Evolutionary conservation across 2,113 vertebrate species (phyloP), one percentile per base, ranked within the genome.

Genomic region (Takifugu flavidus): DNA sequence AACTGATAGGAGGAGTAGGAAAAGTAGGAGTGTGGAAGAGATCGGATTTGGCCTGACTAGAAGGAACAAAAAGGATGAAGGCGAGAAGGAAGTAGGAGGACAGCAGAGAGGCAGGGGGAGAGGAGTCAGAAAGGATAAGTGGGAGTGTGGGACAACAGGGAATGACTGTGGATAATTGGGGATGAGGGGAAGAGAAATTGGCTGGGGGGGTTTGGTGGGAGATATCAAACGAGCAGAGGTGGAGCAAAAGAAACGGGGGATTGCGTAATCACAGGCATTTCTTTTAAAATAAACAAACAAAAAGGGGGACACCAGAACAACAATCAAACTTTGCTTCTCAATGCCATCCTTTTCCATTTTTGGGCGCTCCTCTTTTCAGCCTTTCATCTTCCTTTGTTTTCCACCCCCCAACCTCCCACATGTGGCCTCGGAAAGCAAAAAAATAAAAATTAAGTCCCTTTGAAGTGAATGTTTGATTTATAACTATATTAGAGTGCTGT

Each of bases 1-100:
- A 63, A 70, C 58, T 46, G 44, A 79, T 59, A 55, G 61, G 61
- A 26, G 1, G 13, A 78, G 78, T 61, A 68, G 78, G 71, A 56
- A 76, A 81, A 86, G 79, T 68, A 71, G 77, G 75, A 81, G 80
- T 60, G 78, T 74, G 78, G 74, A 81, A 59, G 56, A 59, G 62
- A 82, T 73, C 70, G 59, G 72, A 83, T 87, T 82, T 84, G 80
- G 70, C 65, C 34, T 63, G 8, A 28, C 71, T 82, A 52, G 59
- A 72, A 81, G 72, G 72, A 56, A 79, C 52, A 61, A 70, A 60
- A 31, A 52, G 43, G 72, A 64, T 25, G 34, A 69, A 65, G 57
- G 62, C 47, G 51, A 46, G 52, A 31, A 64, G 57, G 53, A 26
- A 20, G 69, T 54, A 67, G 76, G 65, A 52, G 67, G n/a, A 70